Evolutionary conservation across 2,888 invertebrate species (phyloP), one percentile per base, ranked within the genome.

Genomic region (Microchrysa polita): DNA sequence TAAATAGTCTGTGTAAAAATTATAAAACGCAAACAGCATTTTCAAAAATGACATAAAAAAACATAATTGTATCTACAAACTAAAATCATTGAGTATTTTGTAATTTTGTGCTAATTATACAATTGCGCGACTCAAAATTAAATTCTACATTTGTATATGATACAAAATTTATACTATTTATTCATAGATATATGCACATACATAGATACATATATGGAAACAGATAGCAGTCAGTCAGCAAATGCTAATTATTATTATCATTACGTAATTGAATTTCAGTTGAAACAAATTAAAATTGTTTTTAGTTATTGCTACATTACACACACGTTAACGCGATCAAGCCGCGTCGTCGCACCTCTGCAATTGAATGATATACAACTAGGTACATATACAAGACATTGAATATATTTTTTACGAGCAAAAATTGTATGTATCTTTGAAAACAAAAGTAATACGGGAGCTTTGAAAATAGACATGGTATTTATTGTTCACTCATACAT

Each of bases 191-290:
- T 34, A 34, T 34, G 2, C 27, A 7, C 7, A 34, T 34, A 34
- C n/a, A 34, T 34, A 34, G 7, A 34, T 34, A 7, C 7, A 34
- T 34, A 2, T 34, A 34, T 34, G 27, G 7, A 34, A 5, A 34
- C 7, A 34, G 27, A 34, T 34, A 34, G 2, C 27, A 34, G 27
- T 65, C 65, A 65, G 65, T 65, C 65, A 65, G 65, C 44, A 65
- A 65, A 65, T 65, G 65, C 48, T 65, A 65, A 65, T 65, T 65
- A 22, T 48, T 20, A 65, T 65, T 65, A 22, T 48, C 20, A 65
- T 65, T 65, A 65, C 65, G 65, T 65, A 65, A 65, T 44, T 12
- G 61, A 16, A 65, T 65, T 65, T 22, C 61, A 61, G 61, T 16
- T 61, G 61, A 61, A 61, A 61, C 18, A 61, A 61, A 34, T 40